Percentiles rank a stretch among this genome's conserved stretches.
These are phyloP conservation scores for Peromyscus melanophrys DNA, from an alignment of 2,797 vertebrate genomes.

Conservation along the genomic window DNA sequence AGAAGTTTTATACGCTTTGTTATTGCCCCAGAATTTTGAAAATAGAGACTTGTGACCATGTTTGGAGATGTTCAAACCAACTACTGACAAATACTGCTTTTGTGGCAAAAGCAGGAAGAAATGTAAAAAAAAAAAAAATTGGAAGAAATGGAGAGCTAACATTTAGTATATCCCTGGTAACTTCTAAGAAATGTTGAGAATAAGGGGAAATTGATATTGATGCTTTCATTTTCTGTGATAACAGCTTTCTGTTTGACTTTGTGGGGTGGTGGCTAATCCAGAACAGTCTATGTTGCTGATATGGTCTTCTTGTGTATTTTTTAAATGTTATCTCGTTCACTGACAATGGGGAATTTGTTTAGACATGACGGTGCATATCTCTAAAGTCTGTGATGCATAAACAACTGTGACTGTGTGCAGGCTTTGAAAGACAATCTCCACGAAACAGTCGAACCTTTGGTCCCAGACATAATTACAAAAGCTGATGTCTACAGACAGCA, in stretches of 20 bases:
- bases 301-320: neutral
- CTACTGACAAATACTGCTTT: neutral
- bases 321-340: neutral
- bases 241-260: slow-evolving; percentile 43
- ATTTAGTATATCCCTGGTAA: neutral
- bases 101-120: neutral
- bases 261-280: neutral
- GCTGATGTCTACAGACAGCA: neutral
- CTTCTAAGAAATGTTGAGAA: slow-evolving; percentile 14
- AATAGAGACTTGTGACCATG: neutral
- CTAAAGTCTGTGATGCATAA: neutral
- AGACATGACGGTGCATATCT: neutral
- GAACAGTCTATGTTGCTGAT: neutral
- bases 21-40: slow-evolving; percentile 39
- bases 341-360: neutral
- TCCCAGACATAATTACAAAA: neutral
- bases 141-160: neutral
- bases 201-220: neutral
- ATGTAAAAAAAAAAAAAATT: slow-evolving; percentile 7
- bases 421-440: neutral
- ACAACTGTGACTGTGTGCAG: neutral
- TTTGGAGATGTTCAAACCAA: neutral
- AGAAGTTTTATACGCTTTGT: neutral
- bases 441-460: slow-evolving; percentile 15
- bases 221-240: slow-evolving; percentile 12